These are phyloP conservation scores for Chinchilla lanigera DNA, from an alignment of 2,113 vertebrate species.

Conservation along the genomic window DNA sequence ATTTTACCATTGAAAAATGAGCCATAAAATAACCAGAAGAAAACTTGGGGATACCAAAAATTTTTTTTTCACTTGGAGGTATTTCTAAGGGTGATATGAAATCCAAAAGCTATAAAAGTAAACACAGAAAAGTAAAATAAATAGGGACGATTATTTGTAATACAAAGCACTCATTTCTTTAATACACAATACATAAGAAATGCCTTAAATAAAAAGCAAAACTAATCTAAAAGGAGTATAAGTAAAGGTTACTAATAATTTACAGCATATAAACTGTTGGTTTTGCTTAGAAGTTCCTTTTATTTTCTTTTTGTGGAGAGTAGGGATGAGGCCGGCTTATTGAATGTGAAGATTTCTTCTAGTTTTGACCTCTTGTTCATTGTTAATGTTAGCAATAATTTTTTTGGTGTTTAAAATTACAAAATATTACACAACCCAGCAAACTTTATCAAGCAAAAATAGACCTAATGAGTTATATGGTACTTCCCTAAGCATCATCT, in stretches of 20 bases:
- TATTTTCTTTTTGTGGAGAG: neutral
- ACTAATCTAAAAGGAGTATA: neutral
- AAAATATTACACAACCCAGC: neutral
- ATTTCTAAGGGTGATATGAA: slow-evolving; percentile 37
- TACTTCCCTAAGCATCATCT: neutral
- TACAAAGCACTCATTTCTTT: neutral
- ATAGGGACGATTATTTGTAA: neutral
- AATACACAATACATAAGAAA: neutral
- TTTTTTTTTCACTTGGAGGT: neutral
- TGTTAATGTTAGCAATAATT: neutral
- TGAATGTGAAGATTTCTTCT: neutral
- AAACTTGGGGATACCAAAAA: neutral
- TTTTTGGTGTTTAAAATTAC: neutral
- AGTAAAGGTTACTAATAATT: neutral
- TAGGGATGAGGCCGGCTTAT: neutral
- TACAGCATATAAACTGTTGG: neutral
- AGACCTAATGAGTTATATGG: neutral
- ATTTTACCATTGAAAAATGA: slow-evolving; percentile 1
- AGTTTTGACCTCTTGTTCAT: neutral
- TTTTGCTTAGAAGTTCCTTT: neutral
- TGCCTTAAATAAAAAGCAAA: neutral
- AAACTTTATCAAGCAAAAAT: neutral
- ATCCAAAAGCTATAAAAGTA: slow-evolving; percentile 10
- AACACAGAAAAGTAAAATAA: neutral
- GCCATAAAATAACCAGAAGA: neutral